Evolutionary conservation across 92 coral and sea anemone species (phyloP).

Genomic region (Paragorgia papillata): DNA sequence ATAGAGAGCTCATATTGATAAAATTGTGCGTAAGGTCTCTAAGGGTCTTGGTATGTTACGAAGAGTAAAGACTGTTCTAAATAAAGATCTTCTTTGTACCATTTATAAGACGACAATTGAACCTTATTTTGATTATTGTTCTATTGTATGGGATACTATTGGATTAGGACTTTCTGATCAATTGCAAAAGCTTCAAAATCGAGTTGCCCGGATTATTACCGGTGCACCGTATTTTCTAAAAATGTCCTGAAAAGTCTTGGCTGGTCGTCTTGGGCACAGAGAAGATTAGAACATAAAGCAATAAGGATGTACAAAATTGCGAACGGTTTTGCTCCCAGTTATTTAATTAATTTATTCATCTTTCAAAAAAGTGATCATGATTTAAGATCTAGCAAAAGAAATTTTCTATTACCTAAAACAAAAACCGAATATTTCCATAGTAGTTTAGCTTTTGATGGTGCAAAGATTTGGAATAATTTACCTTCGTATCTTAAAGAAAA

Average conservation of each 20-base stretch:
- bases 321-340: constrained; percentile 38
- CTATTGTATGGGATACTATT: neutral
- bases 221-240: constrained; percentile 21
- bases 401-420: neutral
- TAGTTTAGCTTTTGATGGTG: constrained; percentile 15
- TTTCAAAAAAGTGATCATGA: neutral
- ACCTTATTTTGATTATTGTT: constrained; percentile 20
- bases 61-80: neutral
- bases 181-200: too few species aligned
- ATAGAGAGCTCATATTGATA: too few species aligned
- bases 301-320: constrained; percentile 41
- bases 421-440: constrained; percentile 17
- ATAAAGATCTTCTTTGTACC: too few species aligned
- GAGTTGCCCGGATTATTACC: too few species aligned
- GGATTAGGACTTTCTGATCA: neutral
- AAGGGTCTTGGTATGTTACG: constrained; percentile 6
- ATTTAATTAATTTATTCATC: constrained; percentile 32
- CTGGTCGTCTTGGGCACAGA: constrained; percentile 28
- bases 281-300: constrained; percentile 38
- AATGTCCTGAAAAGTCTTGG: constrained; percentile 11
- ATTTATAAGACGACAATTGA: too few species aligned
- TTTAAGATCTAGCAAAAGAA: neutral
- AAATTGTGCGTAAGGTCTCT: too few species aligned
- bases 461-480: constrained; percentile 10
- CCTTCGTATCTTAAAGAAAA: constrained; percentile 18